These are phyloP conservation scores for Masticophis lateralis DNA, from an alignment of 2,797 vertebrate species.

Conservation along the genomic window DNA sequence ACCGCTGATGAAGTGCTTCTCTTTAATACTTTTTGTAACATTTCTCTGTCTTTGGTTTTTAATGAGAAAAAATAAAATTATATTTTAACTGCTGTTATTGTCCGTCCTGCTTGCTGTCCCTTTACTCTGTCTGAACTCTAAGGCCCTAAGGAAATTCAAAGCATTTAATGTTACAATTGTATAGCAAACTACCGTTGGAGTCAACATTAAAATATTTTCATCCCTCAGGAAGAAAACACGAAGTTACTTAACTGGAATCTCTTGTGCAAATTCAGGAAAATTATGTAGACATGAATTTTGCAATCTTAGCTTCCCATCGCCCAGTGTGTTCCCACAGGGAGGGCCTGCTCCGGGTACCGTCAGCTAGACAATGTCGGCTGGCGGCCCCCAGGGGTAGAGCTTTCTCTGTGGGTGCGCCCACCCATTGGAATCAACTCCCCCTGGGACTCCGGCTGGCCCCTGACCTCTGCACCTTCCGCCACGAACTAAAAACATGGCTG, in stretches of 20 bases:
- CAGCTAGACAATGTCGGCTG: too few species aligned
- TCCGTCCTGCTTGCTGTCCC: background rate
- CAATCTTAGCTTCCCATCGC: background rate
- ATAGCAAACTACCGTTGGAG: background rate
- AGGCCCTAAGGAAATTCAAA: background rate
- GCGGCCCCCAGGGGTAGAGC: too few species aligned
- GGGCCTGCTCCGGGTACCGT: too few species aligned
- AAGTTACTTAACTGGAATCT: background rate
- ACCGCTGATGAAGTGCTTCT: slow-evolving; percentile 49
- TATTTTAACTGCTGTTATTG: slow-evolving; percentile 49
- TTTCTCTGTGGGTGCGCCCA: too few species aligned
- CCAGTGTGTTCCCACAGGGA: too few species aligned
- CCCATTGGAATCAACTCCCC: too few species aligned
- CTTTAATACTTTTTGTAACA: slow-evolving; percentile 64
- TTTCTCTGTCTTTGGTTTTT: slow-evolving; percentile 51
- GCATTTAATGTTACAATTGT: background rate
- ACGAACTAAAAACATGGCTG: too few species aligned
- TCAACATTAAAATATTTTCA: background rate
- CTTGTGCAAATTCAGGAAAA: background rate
- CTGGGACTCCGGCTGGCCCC: too few species aligned
- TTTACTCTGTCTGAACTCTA: background rate
- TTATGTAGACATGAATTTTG: background rate
- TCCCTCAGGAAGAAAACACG: background rate
- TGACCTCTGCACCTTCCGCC: too few species aligned
- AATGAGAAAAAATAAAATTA: slow-evolving; percentile 50